Base-by-base conservation (phyloP, 2,113 vertebrate genomes). In the Grammomys surdaster region DNA sequence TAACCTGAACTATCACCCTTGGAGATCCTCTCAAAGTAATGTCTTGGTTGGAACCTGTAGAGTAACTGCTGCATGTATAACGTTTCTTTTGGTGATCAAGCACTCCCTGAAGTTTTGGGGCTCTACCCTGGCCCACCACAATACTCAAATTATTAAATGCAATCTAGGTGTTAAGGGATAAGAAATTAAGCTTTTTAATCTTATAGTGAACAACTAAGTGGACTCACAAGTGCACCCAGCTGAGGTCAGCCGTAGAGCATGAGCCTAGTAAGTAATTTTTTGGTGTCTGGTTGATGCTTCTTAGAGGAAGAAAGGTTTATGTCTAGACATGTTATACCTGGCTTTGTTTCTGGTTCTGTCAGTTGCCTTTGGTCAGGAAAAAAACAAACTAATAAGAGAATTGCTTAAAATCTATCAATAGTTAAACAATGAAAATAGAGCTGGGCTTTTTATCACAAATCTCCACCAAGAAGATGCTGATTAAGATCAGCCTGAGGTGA, bases 251-350 rank as follows among this genome's bases (percentile, higher is more conserved):
- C n/a, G 3, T 20, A 56, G 93, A 73, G 14, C 17, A 43, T 19
- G 7, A 22, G 3, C 28, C 4, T 4, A 0, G 19, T 1, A 7
- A 2, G 3, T 31, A 4, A 19, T 33, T 3, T 1, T 1, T 0
- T 75, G 48, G 11, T 4, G 1, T 7, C 40, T 36, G 1, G 2
- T n/a, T 77, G 31, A 43, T 24, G 3, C 0, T 77, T 88, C 51
- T 24, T 43, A 3, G 33, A 6, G 3, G 40, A 26, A 13, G 0
- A 9, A 40, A 40, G 20, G 6, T 63, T 63, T 54, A 33, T 7
- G 0, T 3, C 33, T 26, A 48, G 3, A 33, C 5, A 63, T 31
- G 3, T 4, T 5, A 3, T 31, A 17, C 28, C 40, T 3, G 9
- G n/a, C 0, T 3, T 75, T 81, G 58, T 5, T 67, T 70, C 26